Evolutionary conservation across 2,113 vertebrate species (phyloP).

Genomic region (Leucoraja erinaceus): DNA sequence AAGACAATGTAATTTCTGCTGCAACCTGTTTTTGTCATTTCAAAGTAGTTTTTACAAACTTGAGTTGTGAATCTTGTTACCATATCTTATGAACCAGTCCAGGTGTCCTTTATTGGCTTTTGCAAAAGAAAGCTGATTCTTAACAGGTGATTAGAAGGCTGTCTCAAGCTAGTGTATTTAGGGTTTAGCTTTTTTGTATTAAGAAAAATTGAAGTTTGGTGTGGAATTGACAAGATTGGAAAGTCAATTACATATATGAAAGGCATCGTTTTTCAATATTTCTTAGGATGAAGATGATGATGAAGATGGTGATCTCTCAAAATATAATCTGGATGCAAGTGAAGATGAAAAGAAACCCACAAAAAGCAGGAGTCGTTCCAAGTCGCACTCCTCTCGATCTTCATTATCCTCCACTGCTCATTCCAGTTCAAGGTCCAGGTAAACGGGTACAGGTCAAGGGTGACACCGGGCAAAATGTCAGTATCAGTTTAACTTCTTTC

Average conservation of each 20-base stretch:
- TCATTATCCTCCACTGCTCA: constrained; percentile 83
- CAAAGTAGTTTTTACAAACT: no score
- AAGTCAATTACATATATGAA: not conserved
- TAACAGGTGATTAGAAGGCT: not conserved
- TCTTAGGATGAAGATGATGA: constrained; percentile 52
- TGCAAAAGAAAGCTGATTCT: not conserved
- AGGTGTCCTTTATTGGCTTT: not conserved
- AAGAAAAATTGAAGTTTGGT: not conserved
- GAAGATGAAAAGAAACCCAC: constrained; percentile 70
- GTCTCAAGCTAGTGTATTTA: not conserved
- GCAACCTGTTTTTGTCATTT: not conserved
- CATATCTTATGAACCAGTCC: not conserved
- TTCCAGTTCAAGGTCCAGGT: constrained; percentile 99
- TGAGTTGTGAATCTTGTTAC: not conserved
- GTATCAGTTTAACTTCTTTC: constrained; percentile 90
- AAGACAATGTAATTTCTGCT: not conserved
- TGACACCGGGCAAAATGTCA: constrained; percentile 99
- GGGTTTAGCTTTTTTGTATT: not conserved
- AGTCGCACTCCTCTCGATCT: constrained; percentile 80
- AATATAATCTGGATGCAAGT: constrained; percentile 86
- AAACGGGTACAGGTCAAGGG: constrained; percentile 99
- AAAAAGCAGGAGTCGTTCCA: constrained; percentile 70
- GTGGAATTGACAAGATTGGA: not conserved
- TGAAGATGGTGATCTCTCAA: constrained; percentile 83
- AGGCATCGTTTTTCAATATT: not conserved